Conservation (phyloP, 2,113 vertebrate genomes). For the Edolisoma coerulescens region DNA sequence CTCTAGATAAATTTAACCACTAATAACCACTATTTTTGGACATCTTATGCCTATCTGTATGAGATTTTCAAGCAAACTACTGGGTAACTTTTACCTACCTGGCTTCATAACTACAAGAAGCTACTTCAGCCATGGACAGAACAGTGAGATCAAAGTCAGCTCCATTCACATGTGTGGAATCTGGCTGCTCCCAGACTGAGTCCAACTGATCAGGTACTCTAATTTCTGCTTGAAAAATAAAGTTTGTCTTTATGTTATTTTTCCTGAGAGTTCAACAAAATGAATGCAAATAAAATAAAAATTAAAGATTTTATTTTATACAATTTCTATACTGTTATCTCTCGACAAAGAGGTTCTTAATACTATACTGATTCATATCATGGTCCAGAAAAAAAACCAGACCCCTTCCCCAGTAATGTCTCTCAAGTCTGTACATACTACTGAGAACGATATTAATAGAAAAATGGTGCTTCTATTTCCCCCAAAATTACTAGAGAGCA, state of each 20-base stretch:
- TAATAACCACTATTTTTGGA: not conserved
- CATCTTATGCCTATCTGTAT: not conserved
- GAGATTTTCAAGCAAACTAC: not conserved
- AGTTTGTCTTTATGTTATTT: not conserved
- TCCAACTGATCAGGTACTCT: slow-evolving; percentile 68
- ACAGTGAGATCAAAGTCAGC: slow-evolving; percentile 68
- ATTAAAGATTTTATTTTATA: not conserved
- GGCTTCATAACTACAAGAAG: slow-evolving; percentile 97
- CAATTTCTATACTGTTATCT: slow-evolving; percentile 8
- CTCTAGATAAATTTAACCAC: not conserved
- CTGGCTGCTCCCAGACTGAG: slow-evolving; percentile 72
- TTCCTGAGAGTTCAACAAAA: slow-evolving; percentile 7
- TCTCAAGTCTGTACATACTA: not conserved
- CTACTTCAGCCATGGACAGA: slow-evolving; percentile 96
- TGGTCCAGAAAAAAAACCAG: not conserved
- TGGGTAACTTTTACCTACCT: slow-evolving; percentile 76
- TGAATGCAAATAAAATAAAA: not conserved
- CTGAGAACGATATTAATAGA: not conserved
- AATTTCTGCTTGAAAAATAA: slow-evolving; percentile 66
- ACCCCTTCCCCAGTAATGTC: not conserved
- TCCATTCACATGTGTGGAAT: slow-evolving; percentile 71
- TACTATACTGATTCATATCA: not conserved
- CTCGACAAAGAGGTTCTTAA: slow-evolving; percentile 4
- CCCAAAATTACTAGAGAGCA: not conserved
- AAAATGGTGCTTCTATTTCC: not conserved